phyloP scores from a whole-genome alignment of 2,797 vertebrate genomes.

The Sciaenops ocellatus region DNA sequence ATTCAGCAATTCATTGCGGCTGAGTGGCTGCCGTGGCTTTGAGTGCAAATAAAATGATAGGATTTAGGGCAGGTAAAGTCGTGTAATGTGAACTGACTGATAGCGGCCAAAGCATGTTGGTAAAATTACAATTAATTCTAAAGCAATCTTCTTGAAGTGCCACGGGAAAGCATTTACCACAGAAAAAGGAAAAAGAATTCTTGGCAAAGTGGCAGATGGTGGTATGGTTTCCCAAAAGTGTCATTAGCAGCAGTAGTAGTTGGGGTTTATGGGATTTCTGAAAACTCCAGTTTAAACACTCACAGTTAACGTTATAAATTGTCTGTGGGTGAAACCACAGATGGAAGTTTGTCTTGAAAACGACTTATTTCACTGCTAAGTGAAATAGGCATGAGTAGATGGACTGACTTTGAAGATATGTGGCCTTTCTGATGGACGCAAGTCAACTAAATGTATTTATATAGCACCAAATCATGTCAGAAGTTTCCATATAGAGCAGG shows the following conservation, averaged over 20 bases:
- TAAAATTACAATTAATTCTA: not conserved
- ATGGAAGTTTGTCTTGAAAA: not conserved
- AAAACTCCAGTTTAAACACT: not conserved
- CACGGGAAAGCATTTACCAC: not conserved
- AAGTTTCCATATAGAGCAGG: too few species aligned
- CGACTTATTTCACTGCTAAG: too few species aligned
- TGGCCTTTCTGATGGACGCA: too few species aligned
- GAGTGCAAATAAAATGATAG: conserved; percentile 25
- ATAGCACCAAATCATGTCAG: too few species aligned
- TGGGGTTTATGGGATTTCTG: not conserved
- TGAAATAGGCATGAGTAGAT: not conserved
- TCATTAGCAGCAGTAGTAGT: not conserved
- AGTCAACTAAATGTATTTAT: too few species aligned
- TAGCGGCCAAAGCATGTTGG: not conserved
- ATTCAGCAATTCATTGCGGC: conserved; percentile 26
- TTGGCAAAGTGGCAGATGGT: not conserved
- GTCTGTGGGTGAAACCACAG: not conserved
- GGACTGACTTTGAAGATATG: not conserved
- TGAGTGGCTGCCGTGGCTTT: not conserved
- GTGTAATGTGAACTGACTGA: not conserved
- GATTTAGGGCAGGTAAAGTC: conserved; percentile 4
- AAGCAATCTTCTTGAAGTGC: not conserved
- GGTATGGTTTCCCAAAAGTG: not conserved
- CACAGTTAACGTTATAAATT: not conserved
- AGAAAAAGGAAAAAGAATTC: not conserved